Conservation (phyloP, 2,797 vertebrate species). For the Rhinoraja longicauda region DNA sequence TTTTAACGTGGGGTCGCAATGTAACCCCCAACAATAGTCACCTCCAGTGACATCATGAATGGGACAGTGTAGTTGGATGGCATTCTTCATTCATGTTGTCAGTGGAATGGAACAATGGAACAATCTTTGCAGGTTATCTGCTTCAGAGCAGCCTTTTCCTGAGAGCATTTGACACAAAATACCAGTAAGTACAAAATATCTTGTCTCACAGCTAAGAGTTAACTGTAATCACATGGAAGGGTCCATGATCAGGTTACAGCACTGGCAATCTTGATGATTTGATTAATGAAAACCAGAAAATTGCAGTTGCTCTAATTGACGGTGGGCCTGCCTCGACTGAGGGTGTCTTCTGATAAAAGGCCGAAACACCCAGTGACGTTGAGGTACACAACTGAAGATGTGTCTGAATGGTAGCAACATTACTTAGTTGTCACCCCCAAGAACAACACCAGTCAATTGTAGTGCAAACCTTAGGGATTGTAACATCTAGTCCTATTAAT, state of each 20-base stretch:
- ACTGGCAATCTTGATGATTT: too few relatives aligned
- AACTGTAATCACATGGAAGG: not conserved
- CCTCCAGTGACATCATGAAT: slow-evolving; percentile 23
- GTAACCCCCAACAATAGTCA: not conserved
- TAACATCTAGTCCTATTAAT: too few relatives aligned
- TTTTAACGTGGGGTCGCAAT: not conserved
- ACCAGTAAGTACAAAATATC: not conserved
- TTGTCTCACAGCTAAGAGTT: not conserved
- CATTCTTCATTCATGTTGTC: slow-evolving; percentile 1
- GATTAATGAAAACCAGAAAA: too few relatives aligned
- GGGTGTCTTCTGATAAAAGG: too few relatives aligned
- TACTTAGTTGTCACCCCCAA: too few relatives aligned
- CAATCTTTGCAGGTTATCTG: not conserved
- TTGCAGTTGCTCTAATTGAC: too few relatives aligned
- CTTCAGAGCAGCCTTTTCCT: not conserved
- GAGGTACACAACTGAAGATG: too few relatives aligned
- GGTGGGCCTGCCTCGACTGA: too few relatives aligned
- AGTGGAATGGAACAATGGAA: not conserved
- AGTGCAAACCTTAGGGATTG: too few relatives aligned
- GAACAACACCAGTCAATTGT: too few relatives aligned
- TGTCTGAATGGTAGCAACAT: too few relatives aligned
- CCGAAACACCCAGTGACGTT: too few relatives aligned
- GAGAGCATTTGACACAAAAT: not conserved
- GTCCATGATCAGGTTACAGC: not conserved
- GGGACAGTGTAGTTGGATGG: not conserved